Conservation (phyloP, 2,888 invertebrate genomes). For the Carpatolechia fugitivella region DNA sequence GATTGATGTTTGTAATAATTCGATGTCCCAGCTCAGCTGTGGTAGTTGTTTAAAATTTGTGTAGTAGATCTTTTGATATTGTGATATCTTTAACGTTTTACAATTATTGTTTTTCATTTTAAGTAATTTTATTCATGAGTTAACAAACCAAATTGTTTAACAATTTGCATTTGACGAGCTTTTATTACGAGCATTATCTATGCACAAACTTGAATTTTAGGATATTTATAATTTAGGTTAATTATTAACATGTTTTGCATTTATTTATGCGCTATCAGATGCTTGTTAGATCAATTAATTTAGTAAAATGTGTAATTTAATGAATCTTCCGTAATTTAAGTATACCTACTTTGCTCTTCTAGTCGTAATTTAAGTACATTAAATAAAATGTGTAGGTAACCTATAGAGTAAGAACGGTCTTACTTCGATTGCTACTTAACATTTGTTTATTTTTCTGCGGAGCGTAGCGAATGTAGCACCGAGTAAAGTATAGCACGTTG, state of each 20-base stretch:
- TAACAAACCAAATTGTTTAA: conserved; percentile 44
- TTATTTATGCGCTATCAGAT: conserved; percentile 34
- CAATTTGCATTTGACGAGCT: conserved; percentile 47
- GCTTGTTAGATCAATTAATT: conserved; percentile 18
- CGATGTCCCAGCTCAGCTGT: conserved; percentile 30
- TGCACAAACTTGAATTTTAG: conserved; percentile 42
- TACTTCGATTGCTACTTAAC: conserved; percentile 4
- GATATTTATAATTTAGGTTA: conserved; percentile 29
- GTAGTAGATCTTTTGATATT: conserved; percentile 39
- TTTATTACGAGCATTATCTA: conserved; percentile 6
- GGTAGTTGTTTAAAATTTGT: conserved; percentile 25
- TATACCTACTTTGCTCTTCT: conserved; percentile 30
- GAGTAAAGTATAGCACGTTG: no score
- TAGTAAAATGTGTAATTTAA: conserved; percentile 18
- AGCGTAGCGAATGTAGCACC: no score
- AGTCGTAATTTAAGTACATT: conserved; percentile 48
- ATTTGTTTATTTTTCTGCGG: background rate
- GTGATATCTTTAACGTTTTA: conserved; percentile 43
- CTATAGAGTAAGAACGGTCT: conserved; percentile 16
- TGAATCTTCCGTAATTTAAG: conserved; percentile 30
- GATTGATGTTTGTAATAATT: conserved; percentile 2
- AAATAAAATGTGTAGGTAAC: conserved; percentile 19
- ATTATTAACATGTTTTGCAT: conserved; percentile 50
- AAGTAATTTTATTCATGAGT: conserved; percentile 12
- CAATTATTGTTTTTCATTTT: conserved; percentile 27